Evolutionary conservation across 2,113 vertebrate species (phyloP).

Genomic region (Varanus salvator): DNA sequence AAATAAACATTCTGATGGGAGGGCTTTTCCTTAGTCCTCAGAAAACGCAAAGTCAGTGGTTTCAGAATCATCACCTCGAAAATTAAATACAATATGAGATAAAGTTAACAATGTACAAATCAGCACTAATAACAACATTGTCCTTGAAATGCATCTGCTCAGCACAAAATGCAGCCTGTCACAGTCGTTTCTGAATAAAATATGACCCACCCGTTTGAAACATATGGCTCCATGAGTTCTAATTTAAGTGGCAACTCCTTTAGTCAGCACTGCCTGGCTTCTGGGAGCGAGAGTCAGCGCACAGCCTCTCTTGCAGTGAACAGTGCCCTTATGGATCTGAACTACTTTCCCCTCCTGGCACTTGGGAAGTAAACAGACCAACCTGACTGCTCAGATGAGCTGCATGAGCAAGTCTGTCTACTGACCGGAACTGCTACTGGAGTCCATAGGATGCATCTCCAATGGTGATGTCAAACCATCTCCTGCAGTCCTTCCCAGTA

Average conservation of each 20-base stretch:
- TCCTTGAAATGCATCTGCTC: conserved; percentile 73
- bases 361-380: conserved; percentile 23
- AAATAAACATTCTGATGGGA: not conserved
- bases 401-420: conserved; percentile 10
- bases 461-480: not conserved
- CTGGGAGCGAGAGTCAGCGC: conserved; percentile 73
- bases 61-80: not conserved
- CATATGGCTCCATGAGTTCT: conserved; percentile 78
- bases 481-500: conserved; percentile 8
- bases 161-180: conserved; percentile 75
- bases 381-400: conserved; percentile 14
- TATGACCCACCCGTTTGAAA: conserved; percentile 76
- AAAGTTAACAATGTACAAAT: conserved; percentile 59
- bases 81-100: conserved; percentile 43
- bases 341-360: conserved; percentile 39
- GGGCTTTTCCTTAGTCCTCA: not conserved
- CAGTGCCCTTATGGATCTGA: conserved; percentile 32
- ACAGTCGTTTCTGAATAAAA: conserved; percentile 77
- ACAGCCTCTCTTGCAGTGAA: conserved; percentile 66
- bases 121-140: conserved; percentile 57
- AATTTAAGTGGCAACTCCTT: conserved; percentile 79
- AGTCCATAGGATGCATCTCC: not conserved
- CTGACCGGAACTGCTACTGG: conserved; percentile 31
- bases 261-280: conserved; percentile 77
- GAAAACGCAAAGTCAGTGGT: not conserved